These are phyloP conservation scores for Crocidura indochinensis DNA, from an alignment of 2,797 vertebrate genomes.

Conservation along the genomic window DNA sequence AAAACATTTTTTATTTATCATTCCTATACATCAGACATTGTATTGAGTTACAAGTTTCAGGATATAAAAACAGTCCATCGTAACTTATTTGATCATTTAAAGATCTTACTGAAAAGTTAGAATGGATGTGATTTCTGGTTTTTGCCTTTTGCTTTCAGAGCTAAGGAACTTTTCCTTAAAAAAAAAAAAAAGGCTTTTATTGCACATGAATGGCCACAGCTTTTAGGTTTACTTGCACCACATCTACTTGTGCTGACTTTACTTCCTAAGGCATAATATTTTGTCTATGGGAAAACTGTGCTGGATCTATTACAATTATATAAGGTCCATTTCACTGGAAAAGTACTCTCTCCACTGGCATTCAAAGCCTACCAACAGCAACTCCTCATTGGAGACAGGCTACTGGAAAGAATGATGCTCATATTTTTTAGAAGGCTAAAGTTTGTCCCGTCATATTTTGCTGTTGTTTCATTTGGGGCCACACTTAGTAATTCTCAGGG, in stretches of 20 bases:
- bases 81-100: neutral
- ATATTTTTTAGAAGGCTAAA: too few relatives aligned
- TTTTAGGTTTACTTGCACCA: conserved; percentile 12
- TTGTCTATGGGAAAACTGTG: conserved; percentile 41
- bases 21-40: neutral
- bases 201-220: conserved; percentile 45
- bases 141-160: neutral
- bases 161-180: conserved; percentile 39
- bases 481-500: too few relatives aligned
- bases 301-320: conserved; percentile 51
- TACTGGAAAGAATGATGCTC: neutral
- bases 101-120: conserved; percentile 30
- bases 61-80: conserved; percentile 26
- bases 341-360: neutral
- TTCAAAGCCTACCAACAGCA: neutral
- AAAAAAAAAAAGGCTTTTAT: neutral
- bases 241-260: conserved; percentile 26
- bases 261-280: conserved; percentile 3
- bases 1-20: conserved; percentile 14
- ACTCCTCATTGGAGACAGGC: neutral
- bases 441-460: too few relatives aligned
- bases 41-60: conserved; percentile 9
- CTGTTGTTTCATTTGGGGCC: too few relatives aligned
- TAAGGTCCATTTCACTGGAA: conserved; percentile 67
- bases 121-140: neutral